Evolutionary conservation across 2,797 vertebrate genomes (phyloP), one percentile per base, ranked within the genome.

Genomic region (Dicrostonyx torquatus): DNA sequence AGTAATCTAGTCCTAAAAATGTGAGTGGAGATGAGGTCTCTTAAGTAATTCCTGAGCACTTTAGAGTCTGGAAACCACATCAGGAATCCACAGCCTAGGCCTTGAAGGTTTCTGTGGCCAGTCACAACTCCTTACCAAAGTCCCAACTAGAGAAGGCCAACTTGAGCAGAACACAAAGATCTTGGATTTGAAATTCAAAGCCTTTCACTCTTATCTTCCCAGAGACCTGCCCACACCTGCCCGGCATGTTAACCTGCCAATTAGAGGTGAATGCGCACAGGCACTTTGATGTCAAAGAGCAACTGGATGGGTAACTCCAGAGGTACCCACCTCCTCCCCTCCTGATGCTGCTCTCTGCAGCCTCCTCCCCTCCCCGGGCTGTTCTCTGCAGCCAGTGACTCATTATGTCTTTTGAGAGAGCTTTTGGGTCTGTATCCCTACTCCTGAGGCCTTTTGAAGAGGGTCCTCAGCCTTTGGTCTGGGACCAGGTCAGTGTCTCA

Each of bases 261-360:
- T 97, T 98, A 97, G 95, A 84, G 72, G 87, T 72, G 62, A 88
- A 94, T 31, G 86, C 3, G 22, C 48, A 87, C 3, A n/a, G 6
- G 85, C 45, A 62, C 97, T 98, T 97, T 97, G 97, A 98, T 97
- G 97, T 98, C 85, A 29, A 90, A 90, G 76, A 79, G 82, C 91
- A 80, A 90, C 89, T 94, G 95, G 93, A 87, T 97, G 90, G 75
- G 72, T 45, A 93, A 89, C 82, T 96, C 77, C 12, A 48, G 89
- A 83, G 40, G 15, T 13, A 18, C 34, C 77, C 22, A 45, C 31
- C 34, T 77, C 64, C 34, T 34, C 4, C 48, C 26, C 12, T 18
- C 53, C 14, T 1, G 0, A 1, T 4, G 26, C 14, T 62, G 18
- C 29, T 62, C n/a, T n/a, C n/a, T n/a, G n/a, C n/a, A n/a, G n/a